Percentiles rank a stretch among this genome's conserved stretches.
Conservation (phyloP, 1,140 invertebrate genomes). For the Brachionus sp. region DNA sequence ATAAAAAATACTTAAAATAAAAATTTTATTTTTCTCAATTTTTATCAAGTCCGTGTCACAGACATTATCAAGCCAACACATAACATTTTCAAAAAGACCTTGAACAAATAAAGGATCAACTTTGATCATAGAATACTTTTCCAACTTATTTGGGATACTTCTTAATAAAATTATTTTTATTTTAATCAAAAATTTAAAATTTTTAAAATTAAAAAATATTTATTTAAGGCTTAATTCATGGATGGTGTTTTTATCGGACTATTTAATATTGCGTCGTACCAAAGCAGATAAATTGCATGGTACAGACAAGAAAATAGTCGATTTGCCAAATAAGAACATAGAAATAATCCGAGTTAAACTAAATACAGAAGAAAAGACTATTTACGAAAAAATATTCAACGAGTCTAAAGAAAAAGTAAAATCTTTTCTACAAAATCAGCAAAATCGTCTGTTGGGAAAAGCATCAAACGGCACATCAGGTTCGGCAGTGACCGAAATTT, state of each 20-base stretch:
- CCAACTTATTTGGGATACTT: no score
- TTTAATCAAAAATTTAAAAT: no score
- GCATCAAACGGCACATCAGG: slow-evolving; percentile 67
- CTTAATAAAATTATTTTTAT: no score
- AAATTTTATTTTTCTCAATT: no score
- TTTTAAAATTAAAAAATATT: slow-evolving; percentile 50
- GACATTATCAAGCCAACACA: no score
- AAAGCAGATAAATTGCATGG: slow-evolving; percentile 69
- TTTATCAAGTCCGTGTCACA: no score
- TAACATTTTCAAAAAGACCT: no score
- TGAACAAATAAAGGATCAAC: no score
- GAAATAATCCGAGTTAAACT: slow-evolving; percentile 62
- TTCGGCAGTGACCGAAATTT: slow-evolving; percentile 49
- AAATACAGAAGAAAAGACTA: slow-evolving; percentile 68
- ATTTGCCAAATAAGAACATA: slow-evolving; percentile 67
- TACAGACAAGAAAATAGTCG: slow-evolving; percentile 61
- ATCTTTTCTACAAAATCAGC: slow-evolving; percentile 52
- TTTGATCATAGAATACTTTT: no score
- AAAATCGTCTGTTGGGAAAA: slow-evolving; percentile 59
- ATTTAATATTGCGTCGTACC: slow-evolving; percentile 75
- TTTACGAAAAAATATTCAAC: slow-evolving; percentile 64
- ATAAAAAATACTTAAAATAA: no score
- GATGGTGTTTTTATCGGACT: slow-evolving; percentile 73
- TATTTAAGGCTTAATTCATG: slow-evolving; percentile 65
- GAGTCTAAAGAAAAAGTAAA: slow-evolving; percentile 56